A percentile compares a stretch with the other conserved stretches of the same genome.
Conservation (phyloP, 2,113 vertebrate genomes). For the Dolichallabes microphthalmus region DNA sequence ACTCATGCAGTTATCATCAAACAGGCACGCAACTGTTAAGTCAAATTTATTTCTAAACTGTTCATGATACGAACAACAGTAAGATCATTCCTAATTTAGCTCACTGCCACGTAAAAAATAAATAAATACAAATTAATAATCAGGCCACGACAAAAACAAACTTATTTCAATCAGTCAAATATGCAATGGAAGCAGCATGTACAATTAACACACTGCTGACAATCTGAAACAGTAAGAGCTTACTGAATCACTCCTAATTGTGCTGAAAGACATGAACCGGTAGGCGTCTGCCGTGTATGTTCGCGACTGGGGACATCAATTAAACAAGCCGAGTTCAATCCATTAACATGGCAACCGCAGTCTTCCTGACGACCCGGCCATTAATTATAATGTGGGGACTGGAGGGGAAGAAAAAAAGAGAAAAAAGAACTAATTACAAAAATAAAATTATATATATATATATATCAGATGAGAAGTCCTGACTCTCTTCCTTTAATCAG, state of each 20-base stretch:
- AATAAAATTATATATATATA: constrained; percentile 14
- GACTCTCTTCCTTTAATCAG: constrained; percentile 66
- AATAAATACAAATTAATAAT: background rate
- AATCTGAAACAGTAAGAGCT: constrained; percentile 1
- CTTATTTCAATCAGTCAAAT: background rate
- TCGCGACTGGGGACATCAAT: constrained; percentile 50
- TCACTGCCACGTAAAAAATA: background rate
- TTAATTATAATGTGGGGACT: constrained; percentile 69
- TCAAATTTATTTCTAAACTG: background rate
- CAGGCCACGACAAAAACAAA: constrained; percentile 8
- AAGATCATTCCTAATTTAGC: constrained; percentile 11
- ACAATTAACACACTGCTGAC: background rate
- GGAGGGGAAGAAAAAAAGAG: background rate
- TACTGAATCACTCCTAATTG: background rate
- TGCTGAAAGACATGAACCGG: constrained; percentile 2
- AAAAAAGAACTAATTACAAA: constrained; percentile 38
- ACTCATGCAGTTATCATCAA: constrained; percentile 7
- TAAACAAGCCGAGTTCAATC: constrained; percentile 66
- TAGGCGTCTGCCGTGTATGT: background rate
- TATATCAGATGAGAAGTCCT: constrained; percentile 38
- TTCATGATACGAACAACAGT: background rate
- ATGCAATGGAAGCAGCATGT: background rate
- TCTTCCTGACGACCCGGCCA: constrained; percentile 58
- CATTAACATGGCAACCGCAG: constrained; percentile 63
- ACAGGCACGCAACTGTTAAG: background rate